Base-by-base conservation (phyloP, 2,888 invertebrate species). In the Diogma glabrata region DNA sequence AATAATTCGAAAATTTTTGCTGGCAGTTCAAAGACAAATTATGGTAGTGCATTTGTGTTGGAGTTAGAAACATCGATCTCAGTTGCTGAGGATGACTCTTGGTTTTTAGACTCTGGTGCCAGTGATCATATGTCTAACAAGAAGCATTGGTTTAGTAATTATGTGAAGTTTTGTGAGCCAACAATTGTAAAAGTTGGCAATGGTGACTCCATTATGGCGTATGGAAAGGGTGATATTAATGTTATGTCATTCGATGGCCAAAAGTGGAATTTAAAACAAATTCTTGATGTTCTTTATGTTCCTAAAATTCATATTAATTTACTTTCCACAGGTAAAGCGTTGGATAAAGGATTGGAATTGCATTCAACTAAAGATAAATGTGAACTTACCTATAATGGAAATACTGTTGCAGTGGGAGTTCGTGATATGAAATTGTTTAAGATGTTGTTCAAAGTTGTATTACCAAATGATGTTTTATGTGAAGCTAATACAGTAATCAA, bases 201-300 rank as follows among this genome's bases (percentile, higher is more conserved):
- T 17, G 38, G 38, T 3, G 38, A 17, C 20, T 38, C 38, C 7
- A 36, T 14, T 14, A 14, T 36, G 16, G 36, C 36, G 16, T 36
- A 14, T 14, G 36, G 36, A 4, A 10, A 17, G 4, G 36, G 36
- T 36, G 36, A 36, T 36, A 17, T 36, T 16, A 33, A 57, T 49
- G 51, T 57, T 23, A 36, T 54, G 28, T 48, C 52, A 9, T 57
- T 40, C 7, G 51, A 56, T 48, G 33, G 45, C 4, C 20, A 40
- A 22, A 24, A 40, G 14, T 53, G 52, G 50, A 28, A 28, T 30
- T 45, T 23, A 50, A 47, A 52, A 17, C 22, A 53, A 23, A 49
- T 54, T 7, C 52, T 53, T 3, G 54, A 57, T 23, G 58, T 56
- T 3, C 50, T 59, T n/a, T 55, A 50, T 26, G 57, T 57, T 43